Evolutionary conservation across 2,113 vertebrate genomes (phyloP).

Genomic region (Cepphus grylle): DNA sequence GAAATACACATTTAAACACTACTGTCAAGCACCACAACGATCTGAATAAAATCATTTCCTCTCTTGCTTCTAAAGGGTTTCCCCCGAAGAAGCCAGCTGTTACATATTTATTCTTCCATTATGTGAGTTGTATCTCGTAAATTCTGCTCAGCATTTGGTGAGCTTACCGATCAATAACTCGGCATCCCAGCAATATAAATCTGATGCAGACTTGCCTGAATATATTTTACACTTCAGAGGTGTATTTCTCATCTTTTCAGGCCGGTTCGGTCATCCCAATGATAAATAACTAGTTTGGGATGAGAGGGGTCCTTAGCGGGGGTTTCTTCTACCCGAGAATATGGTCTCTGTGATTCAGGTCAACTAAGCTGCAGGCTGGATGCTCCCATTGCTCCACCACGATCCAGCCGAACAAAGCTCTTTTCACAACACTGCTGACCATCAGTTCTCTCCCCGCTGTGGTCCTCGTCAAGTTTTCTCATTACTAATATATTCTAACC

Average conservation of each 20-base stretch:
- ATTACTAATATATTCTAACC: not conserved
- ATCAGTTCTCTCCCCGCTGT: not conserved
- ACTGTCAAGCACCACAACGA: not conserved
- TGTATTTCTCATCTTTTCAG: slow-evolving; percentile 20
- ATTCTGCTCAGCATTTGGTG: slow-evolving; percentile 54
- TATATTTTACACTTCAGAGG: slow-evolving; percentile 47
- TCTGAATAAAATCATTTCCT: slow-evolving; percentile 46
- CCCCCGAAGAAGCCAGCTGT: slow-evolving; percentile 49
- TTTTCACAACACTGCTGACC: not conserved
- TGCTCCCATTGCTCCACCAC: not conserved
- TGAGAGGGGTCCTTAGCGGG: not conserved
- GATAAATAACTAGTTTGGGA: not conserved
- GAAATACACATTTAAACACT: slow-evolving; percentile 34
- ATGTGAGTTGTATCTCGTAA: slow-evolving; percentile 41
- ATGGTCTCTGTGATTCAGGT: not conserved
- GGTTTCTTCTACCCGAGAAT: not conserved
- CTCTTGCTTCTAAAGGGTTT: slow-evolving; percentile 49
- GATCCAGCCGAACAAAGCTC: not conserved
- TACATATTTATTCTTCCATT: slow-evolving; percentile 67
- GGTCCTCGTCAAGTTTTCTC: not conserved
- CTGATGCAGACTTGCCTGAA: slow-evolving; percentile 29
- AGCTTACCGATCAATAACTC: slow-evolving; percentile 53
- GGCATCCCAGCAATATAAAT: slow-evolving; percentile 34
- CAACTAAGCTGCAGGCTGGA: not conserved
- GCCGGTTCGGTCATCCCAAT: not conserved